Evolutionary conservation across 1,140 invertebrate species (phyloP).

Genomic region (Hyposmocoma kahamanoa): DNA sequence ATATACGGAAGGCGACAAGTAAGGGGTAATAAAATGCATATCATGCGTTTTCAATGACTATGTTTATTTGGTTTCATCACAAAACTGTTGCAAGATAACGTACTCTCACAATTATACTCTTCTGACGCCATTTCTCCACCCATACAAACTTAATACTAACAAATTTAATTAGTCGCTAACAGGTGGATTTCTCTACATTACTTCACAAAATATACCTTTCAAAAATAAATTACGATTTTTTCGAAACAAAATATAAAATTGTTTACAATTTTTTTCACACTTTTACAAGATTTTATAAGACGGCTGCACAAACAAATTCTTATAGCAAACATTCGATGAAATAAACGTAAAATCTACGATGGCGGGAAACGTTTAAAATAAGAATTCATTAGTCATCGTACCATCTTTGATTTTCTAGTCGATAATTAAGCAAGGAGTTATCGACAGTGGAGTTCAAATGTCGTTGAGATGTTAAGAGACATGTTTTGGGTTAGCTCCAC

Average conservation of each 20-base stretch:
- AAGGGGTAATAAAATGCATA: too few relatives aligned
- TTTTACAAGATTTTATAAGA: constrained; percentile 2
- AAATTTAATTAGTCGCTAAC: constrained; percentile 25
- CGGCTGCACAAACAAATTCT: constrained; percentile 13
- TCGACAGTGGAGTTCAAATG: background rate
- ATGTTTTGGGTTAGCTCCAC: constrained; percentile 2
- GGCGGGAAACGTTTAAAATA: background rate
- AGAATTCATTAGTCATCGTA: background rate
- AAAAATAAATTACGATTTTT: constrained; percentile 22
- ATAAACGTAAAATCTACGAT: background rate
- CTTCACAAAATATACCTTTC: constrained; percentile 8
- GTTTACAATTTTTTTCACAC: constrained; percentile 8
- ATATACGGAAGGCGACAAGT: too few relatives aligned
- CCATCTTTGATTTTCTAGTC: background rate
- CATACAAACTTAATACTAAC: constrained; percentile 24
- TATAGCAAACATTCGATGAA: background rate
- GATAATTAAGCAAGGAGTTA: background rate
- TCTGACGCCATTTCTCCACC: constrained; percentile 20
- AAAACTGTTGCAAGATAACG: constrained; percentile 33
- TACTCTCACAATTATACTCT: constrained; percentile 25
- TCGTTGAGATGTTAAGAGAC: background rate
- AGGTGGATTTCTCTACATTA: too few relatives aligned
- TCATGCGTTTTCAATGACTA: constrained; percentile 35
- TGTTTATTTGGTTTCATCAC: constrained; percentile 64
- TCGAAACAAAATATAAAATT: constrained; percentile 8